Evolutionary conservation across 1,140 invertebrate genomes (phyloP).

Genomic region (Drosophila pandora): DNA sequence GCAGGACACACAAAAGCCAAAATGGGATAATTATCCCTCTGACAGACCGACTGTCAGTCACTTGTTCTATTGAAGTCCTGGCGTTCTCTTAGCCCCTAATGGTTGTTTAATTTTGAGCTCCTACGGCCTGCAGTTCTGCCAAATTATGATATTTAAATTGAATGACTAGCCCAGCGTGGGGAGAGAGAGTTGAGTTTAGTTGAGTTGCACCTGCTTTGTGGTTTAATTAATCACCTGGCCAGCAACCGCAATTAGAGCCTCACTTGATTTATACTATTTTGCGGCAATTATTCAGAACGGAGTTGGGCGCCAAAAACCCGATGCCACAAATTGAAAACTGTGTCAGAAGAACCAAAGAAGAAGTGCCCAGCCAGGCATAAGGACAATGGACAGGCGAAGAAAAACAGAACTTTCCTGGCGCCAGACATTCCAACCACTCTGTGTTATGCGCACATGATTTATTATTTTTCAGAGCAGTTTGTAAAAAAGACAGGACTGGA

Average conservation of each 20-base stretch:
- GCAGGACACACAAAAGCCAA: constrained; percentile 23
- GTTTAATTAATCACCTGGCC: constrained; percentile 37
- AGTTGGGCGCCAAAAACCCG: constrained; percentile 36
- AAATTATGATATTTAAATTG: constrained; percentile 48
- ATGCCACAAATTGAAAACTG: constrained; percentile 60
- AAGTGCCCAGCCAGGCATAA: neutral
- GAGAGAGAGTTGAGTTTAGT: neutral
- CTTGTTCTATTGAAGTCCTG: constrained; percentile 3
- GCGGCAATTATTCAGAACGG: constrained; percentile 55
- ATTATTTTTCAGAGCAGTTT: constrained; percentile 42
- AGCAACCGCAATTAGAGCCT: constrained; percentile 23
- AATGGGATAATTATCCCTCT: constrained; percentile 64
- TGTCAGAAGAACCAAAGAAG: constrained; percentile 46
- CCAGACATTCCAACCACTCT: constrained; percentile 53
- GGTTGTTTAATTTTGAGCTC: constrained; percentile 60
- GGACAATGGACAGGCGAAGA: constrained; percentile 28
- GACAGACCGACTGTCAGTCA: constrained; percentile 35
- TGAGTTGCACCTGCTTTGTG: constrained; percentile 24
- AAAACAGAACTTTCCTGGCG: constrained; percentile 56
- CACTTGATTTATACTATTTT: constrained; percentile 67
- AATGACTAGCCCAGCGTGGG: constrained; percentile 51
- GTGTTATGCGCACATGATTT: constrained; percentile 62
- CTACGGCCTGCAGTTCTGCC: constrained; percentile 18
- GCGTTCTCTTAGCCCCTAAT: constrained; percentile 42
- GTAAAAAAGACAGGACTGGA: constrained; percentile 6